These are phyloP conservation scores for Laticauda laticaudata DNA, from an alignment of 2,113 vertebrate genomes.

Conservation along the genomic window DNA sequence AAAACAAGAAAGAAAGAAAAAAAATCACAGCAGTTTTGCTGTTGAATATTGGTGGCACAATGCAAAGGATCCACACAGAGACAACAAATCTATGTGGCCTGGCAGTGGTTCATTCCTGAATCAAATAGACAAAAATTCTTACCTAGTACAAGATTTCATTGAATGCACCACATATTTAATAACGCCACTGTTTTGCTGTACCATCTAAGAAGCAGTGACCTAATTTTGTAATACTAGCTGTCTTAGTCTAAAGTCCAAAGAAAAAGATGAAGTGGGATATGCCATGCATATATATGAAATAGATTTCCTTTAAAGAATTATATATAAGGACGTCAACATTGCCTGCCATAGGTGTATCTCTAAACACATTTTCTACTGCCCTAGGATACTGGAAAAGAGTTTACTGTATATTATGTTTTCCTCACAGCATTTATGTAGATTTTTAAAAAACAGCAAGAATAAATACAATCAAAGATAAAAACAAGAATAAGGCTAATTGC, in stretches of 20 bases:
- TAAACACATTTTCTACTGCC: neutral
- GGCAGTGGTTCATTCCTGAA: neutral
- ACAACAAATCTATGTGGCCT: neutral
- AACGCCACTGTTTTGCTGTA: neutral
- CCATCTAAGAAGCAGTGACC: neutral
- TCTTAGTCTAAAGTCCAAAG: neutral
- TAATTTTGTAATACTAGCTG: neutral
- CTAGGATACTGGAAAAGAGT: neutral
- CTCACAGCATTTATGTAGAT: neutral
- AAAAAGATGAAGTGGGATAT: neutral
- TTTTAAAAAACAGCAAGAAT: neutral
- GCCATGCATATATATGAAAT: too few species aligned
- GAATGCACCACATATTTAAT: neutral
- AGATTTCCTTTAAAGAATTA: neutral
- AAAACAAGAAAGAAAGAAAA: neutral
- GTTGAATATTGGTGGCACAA: neutral
- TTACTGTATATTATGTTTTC: neutral
- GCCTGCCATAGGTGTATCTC: neutral
- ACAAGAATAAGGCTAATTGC: neutral
- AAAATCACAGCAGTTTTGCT: neutral
- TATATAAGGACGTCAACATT: neutral
- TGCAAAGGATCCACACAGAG: neutral
- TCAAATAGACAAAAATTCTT: neutral
- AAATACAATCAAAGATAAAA: neutral
- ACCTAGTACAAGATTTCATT: neutral